Evolutionary conservation across 2,888 invertebrate genomes (phyloP).

Genomic region (Dendrolimus houi): DNA sequence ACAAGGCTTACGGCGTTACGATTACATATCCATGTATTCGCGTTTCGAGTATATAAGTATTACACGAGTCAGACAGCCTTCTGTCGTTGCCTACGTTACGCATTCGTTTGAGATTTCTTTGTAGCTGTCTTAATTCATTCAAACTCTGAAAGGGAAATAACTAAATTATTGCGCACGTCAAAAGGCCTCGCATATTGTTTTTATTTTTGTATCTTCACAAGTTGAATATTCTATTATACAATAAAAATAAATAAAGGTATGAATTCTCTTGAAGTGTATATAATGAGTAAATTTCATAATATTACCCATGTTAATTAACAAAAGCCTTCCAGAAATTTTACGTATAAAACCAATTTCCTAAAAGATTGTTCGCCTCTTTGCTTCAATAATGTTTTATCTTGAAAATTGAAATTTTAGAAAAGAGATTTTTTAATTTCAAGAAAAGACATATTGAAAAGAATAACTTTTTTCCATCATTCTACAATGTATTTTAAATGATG

Average conservation of each 20-base stretch:
- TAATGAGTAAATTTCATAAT: neutral
- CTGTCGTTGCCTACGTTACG: conserved; percentile 9
- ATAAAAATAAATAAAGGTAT: no score
- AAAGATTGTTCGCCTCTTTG: neutral
- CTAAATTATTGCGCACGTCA: conserved; percentile 46
- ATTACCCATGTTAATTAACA: neutral
- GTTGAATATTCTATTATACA: no score
- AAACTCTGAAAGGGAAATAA: conserved; percentile 37
- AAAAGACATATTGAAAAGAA: no score
- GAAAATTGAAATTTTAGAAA: no score
- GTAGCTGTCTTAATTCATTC: conserved; percentile 32
- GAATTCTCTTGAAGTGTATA: neutral
- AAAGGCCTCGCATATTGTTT: conserved; percentile 31
- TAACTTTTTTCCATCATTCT: no score
- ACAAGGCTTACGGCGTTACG: conserved; percentile 13
- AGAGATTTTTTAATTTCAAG: no score
- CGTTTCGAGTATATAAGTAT: conserved; percentile 1
- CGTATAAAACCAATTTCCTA: neutral
- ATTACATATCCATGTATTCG: conserved; percentile 5
- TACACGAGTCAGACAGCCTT: conserved; percentile 1
- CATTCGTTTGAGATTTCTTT: conserved; percentile 28
- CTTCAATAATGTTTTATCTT: no score
- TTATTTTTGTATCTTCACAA: conserved; percentile 1
- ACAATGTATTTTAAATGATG: no score
- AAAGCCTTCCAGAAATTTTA: neutral